phyloP scores from a whole-genome alignment of 2,888 invertebrate species.

The Entomobrya proxima region DNA sequence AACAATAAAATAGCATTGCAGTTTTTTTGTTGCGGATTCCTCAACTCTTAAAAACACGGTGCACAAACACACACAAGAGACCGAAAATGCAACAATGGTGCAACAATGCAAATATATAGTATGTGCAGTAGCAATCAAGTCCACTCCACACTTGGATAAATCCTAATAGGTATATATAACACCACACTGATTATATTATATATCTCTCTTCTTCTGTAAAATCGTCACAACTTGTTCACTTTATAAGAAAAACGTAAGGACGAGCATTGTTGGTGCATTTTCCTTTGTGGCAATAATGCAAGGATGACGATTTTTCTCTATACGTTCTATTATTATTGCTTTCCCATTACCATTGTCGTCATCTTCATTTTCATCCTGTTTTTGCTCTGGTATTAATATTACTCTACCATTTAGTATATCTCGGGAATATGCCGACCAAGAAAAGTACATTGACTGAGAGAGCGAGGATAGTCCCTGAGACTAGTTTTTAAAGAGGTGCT shows the following conservation, averaged over 20 bases:
- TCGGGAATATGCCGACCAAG: neutral
- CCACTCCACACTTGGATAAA: too few species aligned
- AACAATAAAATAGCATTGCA: neutral
- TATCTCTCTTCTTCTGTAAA: too few species aligned
- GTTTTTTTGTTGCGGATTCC: too few species aligned
- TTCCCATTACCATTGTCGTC: neutral
- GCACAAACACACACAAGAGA: too few species aligned
- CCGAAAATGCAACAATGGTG: neutral
- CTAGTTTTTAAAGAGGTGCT: constrained; percentile 5
- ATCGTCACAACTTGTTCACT: neutral
- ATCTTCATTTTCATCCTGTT: neutral
- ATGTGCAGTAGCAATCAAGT: too few species aligned
- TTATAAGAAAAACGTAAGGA: neutral
- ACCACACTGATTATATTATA: too few species aligned
- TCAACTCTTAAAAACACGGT: too few species aligned
- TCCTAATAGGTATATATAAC: too few species aligned
- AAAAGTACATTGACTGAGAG: constrained; percentile 23
- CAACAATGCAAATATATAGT: too few species aligned
- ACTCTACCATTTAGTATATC: too few species aligned
- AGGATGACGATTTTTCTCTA: neutral
- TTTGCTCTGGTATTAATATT: too few species aligned
- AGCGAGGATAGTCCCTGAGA: too few species aligned
- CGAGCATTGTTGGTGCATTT: constrained; percentile 9
- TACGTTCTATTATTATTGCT: neutral
- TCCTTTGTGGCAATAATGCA: neutral